A percentile compares a stretch with the other conserved stretches of the same genome.
Evolutionary conservation across 2,888 invertebrate genomes (phyloP).

Genomic region (Amblyteles armatorius): DNA sequence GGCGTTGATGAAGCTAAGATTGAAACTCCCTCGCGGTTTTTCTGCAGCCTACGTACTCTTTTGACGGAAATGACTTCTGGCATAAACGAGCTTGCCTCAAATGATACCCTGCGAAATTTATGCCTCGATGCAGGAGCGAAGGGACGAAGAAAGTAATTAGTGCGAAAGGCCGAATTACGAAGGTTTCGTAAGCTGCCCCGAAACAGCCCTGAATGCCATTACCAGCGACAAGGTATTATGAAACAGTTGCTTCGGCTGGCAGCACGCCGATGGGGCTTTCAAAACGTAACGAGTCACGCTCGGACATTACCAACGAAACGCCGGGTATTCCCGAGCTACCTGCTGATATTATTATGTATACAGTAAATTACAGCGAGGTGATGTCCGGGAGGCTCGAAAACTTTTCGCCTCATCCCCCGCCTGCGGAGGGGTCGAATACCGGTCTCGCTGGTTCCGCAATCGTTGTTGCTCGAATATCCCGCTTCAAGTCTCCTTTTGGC

Average conservation of each 20-base stretch:
- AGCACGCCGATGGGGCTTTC: slow-evolving; percentile 21
- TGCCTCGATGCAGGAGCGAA: neutral
- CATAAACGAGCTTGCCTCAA: neutral
- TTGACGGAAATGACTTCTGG: neutral
- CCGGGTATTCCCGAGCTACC: neutral
- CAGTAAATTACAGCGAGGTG: neutral
- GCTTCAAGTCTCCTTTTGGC: slow-evolving; percentile 37
- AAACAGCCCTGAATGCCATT: slow-evolving; percentile 19
- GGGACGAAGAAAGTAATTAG: neutral
- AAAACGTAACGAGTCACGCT: slow-evolving; percentile 25
- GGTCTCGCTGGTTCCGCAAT: neutral
- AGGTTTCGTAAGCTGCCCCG: neutral
- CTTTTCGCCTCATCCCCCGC: slow-evolving; percentile 1
- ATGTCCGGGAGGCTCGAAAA: slow-evolving; percentile 34
- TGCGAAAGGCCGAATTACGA: neutral
- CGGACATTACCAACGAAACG: slow-evolving; percentile 13
- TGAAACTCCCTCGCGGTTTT: neutral
- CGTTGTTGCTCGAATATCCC: neutral
- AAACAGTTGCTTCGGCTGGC: slow-evolving; percentile 13
- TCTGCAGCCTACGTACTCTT: neutral
- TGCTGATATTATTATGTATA: neutral
- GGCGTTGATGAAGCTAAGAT: no score
- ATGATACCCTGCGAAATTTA: neutral
- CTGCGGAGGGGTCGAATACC: neutral
- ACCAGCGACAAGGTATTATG: slow-evolving; percentile 9